These are phyloP conservation scores for Sturmia bella DNA, from an alignment of 2,888 invertebrate species.

Conservation along the genomic window DNA sequence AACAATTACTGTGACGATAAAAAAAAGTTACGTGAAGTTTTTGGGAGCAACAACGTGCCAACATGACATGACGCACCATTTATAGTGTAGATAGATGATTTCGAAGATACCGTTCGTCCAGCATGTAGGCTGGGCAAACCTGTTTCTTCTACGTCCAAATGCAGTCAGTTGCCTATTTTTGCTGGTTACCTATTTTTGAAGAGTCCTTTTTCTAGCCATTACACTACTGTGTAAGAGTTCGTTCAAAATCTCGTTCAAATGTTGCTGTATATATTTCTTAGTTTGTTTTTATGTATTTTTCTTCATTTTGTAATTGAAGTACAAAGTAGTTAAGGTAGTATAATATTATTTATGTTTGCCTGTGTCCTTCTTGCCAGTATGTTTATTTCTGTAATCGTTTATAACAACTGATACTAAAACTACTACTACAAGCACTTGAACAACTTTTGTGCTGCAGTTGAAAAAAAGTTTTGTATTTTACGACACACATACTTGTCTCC, in stretches of 20 bases:
- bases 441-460: slow-evolving; percentile 34
- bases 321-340: slow-evolving; percentile 48
- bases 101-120: too few species aligned
- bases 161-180: too few species aligned
- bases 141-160: too few species aligned
- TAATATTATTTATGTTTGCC: slow-evolving; percentile 14
- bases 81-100: too few species aligned
- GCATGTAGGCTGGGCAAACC: too few species aligned
- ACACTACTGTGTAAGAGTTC: not conserved
- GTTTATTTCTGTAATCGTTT: slow-evolving; percentile 34
- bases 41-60: too few species aligned
- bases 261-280: not conserved
- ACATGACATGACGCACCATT: too few species aligned
- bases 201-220: not conserved
- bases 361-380: not conserved
- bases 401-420: slow-evolving; percentile 45
- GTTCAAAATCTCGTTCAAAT: not conserved
- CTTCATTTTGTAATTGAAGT: slow-evolving; percentile 34
- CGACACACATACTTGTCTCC: slow-evolving; percentile 1
- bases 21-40: too few species aligned
- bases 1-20: too few species aligned
- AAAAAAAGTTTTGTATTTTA: slow-evolving; percentile 46
- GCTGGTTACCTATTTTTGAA: not conserved
- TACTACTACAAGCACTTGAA: slow-evolving; percentile 47
- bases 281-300: not conserved